Conservation (phyloP, 2,888 invertebrate species). For the Timema podura region DNA sequence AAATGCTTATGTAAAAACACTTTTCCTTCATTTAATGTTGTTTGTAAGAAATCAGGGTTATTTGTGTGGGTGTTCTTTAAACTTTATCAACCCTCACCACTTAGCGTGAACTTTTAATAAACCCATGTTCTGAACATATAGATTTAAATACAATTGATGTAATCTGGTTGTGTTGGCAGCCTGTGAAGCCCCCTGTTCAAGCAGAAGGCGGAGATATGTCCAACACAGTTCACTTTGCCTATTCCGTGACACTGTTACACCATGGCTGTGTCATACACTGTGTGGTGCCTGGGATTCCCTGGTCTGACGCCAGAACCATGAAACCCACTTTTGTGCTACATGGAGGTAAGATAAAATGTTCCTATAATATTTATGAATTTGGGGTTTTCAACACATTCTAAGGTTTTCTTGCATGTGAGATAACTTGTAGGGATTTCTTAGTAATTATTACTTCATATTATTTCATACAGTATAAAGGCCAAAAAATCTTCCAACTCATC, state of each 20-base stretch:
- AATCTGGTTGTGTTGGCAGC: slow-evolving; percentile 12
- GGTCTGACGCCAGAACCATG: slow-evolving; percentile 70
- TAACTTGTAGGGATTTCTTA: neutral
- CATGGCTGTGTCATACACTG: slow-evolving; percentile 81
- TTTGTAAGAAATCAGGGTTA: no score
- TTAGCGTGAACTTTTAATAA: no score
- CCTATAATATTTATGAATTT: slow-evolving; percentile 11
- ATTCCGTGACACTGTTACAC: slow-evolving; percentile 76
- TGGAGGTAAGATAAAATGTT: slow-evolving; percentile 47
- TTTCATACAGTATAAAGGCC: no score
- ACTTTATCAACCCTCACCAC: no score
- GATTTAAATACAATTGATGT: no score
- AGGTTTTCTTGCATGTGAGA: neutral
- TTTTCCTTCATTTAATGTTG: no score
- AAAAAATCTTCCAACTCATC: no score
- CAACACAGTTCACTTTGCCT: slow-evolving; percentile 69
- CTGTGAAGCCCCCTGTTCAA: slow-evolving; percentile 51
- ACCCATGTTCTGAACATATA: no score
- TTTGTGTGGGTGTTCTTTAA: no score
- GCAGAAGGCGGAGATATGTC: neutral
- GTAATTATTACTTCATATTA: no score
- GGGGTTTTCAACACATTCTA: neutral
- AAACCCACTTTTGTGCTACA: slow-evolving; percentile 74
- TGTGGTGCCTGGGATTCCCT: slow-evolving; percentile 75
- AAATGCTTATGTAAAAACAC: no score